These are phyloP conservation scores for Metalampra italica DNA, from an alignment of 2,888 invertebrate species.

Conservation along the genomic window DNA sequence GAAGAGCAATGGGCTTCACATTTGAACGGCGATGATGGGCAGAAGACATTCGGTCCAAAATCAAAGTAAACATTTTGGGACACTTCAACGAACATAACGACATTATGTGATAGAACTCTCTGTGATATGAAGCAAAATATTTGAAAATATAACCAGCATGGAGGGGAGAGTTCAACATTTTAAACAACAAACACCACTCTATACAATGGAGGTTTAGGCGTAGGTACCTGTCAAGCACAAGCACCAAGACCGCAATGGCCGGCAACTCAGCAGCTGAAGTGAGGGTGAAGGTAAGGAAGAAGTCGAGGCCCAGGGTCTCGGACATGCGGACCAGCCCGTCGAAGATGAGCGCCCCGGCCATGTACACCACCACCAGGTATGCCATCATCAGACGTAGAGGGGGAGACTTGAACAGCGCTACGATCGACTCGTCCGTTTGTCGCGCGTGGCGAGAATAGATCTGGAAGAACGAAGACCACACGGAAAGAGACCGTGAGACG, in stretches of 20 bases:
- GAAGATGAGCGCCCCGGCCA: conserved; percentile 58
- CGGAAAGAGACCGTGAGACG: not conserved
- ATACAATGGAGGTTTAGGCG: too few species aligned
- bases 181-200: too few species aligned
- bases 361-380: conserved; percentile 51
- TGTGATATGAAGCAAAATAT: too few species aligned
- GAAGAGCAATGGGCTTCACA: too few species aligned
- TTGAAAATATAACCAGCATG: too few species aligned
- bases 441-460: conserved; percentile 48
- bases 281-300: conserved; percentile 65
- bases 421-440: conserved; percentile 42
- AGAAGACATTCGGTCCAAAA: too few species aligned
- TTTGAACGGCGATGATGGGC: too few species aligned
- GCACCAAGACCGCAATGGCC: conserved; percentile 52
- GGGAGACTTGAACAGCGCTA: conserved; percentile 40
- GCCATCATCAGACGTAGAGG: conserved; percentile 47
- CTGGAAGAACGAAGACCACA: conserved; percentile 25
- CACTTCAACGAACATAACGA: too few species aligned
- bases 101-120: too few species aligned
- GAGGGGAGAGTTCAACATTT: too few species aligned
- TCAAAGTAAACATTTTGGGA: too few species aligned
- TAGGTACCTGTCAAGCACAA: conserved; percentile 60
- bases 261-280: conserved; percentile 68
- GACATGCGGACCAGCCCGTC: conserved; percentile 68
- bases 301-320: conserved; percentile 60